Conservation (phyloP, 2,113 vertebrate genomes). For the Chrysemys picta region DNA sequence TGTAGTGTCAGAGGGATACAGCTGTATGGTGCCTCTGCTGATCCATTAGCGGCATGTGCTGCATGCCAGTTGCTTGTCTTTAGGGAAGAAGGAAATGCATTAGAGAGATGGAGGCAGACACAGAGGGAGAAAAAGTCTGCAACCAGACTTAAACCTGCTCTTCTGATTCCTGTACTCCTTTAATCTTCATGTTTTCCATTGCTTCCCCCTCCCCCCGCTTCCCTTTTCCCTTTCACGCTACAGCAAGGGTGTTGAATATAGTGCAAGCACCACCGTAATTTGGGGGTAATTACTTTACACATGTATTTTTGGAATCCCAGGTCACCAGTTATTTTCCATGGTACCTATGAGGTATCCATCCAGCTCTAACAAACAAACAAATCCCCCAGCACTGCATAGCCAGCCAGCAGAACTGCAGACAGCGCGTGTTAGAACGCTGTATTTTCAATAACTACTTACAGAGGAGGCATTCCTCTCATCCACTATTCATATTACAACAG, state of each 20-base stretch:
- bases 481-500: rapidly evolving
- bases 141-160: background rate
- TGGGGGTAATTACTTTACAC: background rate
- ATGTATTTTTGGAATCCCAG: no score
- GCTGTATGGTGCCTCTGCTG: background rate
- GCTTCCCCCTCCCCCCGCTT: background rate
- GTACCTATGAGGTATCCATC: background rate
- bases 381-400: background rate
- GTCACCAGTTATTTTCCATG: background rate
- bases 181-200: background rate
- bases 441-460: background rate
- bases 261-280: background rate
- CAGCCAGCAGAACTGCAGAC: background rate
- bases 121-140: background rate
- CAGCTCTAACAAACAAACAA: background rate
- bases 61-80: background rate
- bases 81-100: background rate
- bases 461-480: background rate
- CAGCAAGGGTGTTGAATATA: background rate
- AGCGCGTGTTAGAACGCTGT: background rate
- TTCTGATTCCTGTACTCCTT: background rate
- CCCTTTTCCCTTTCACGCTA: background rate
- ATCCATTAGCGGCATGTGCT: background rate
- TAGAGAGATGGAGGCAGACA: background rate
- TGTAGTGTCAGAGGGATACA: background rate